Base-by-base conservation (phyloP, 1,140 invertebrate genomes). In the Drosophila bipectinata region DNA sequence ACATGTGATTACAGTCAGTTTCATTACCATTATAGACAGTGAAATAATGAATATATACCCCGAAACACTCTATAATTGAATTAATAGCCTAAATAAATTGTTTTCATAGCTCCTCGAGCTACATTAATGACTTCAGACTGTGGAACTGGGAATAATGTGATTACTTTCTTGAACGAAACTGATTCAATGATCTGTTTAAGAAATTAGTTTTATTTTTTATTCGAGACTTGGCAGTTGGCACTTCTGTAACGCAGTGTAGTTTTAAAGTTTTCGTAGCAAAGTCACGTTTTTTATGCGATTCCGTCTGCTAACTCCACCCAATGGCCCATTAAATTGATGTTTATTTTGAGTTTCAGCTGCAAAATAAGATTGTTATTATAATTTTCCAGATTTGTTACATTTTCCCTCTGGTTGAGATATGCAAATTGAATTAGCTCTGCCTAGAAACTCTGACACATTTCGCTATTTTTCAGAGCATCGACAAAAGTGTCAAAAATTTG, bases 261-360 rank as follows among this genome's bases (percentile, higher is more conserved):
- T 45, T 55, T 44, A 24, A 24, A 32, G 30, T 59, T 18, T 79
- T 54, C 60, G 52, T 64, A 63, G 71, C 61, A 82, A 78, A 78
- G 79, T 83, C 79, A 83, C 79, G 79, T 83, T 79, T 83, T 83
- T 83, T 68, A 69, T 68, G 72, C 52, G 39, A 53, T 45, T 81
- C 49, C 63, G 58, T 56, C 21, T 4, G 3, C 32, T 15, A 24
- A 12, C 44, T 57, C 51, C 51, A 39, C 63, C 66, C 41, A 30
- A 45, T 34, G 30, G 26, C 32, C 39, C 74, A 82, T 77, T 34
- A 60, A 81, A 63, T 77, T 77, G 63, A 77, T 71, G 74, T 77
- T 60, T 56, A 37, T 64, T 81, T 51, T 54, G 44, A 52, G 64
- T 39, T 71, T 57, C 52, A 49, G 64, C 54, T 66, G 44, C 64